These are phyloP conservation scores for Lutjanus erythropterus DNA, from an alignment of 2,113 vertebrate genomes.

Conservation along the genomic window DNA sequence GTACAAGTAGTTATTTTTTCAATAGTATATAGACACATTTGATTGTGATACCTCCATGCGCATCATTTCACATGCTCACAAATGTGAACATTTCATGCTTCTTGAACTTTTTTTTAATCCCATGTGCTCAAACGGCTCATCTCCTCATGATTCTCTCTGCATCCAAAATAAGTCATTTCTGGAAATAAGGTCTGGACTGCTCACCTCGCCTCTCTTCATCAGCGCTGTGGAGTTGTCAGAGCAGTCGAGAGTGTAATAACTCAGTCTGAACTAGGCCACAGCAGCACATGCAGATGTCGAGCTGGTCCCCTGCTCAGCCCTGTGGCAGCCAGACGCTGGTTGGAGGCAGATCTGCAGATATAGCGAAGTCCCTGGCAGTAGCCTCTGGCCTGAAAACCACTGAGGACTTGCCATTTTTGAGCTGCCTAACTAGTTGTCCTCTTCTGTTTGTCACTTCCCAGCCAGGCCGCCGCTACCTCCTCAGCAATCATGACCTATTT, in stretches of 20 bases:
- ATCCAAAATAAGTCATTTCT: constrained; percentile 46
- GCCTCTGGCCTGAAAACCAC: constrained; percentile 59
- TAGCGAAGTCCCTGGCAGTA: constrained; percentile 37
- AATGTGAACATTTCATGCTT: background rate
- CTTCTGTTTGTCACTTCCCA: constrained; percentile 31
- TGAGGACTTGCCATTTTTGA: constrained; percentile 51
- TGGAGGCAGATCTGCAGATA: constrained; percentile 62
- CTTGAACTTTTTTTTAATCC: background rate
- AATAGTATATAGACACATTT: background rate
- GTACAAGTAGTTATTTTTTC: background rate
- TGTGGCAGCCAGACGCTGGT: constrained; percentile 42
- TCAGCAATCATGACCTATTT: constrained; percentile 55
- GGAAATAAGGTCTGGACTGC: constrained; percentile 69
- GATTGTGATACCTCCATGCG: background rate
- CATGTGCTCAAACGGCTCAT: background rate
- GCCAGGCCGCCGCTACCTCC: constrained; percentile 7
- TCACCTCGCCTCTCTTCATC: constrained; percentile 32
- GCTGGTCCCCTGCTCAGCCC: constrained; percentile 49
- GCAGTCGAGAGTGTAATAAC: constrained; percentile 58
- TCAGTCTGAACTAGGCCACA: constrained; percentile 82
- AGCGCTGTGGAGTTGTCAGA: constrained; percentile 45
- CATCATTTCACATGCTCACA: background rate
- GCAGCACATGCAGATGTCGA: constrained; percentile 69
- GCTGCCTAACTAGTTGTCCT: constrained; percentile 51
- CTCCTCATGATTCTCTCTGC: constrained; percentile 9